Evolutionary conservation across 2,888 invertebrate species (phyloP).

Genomic region (Sarcophaga variegata): DNA sequence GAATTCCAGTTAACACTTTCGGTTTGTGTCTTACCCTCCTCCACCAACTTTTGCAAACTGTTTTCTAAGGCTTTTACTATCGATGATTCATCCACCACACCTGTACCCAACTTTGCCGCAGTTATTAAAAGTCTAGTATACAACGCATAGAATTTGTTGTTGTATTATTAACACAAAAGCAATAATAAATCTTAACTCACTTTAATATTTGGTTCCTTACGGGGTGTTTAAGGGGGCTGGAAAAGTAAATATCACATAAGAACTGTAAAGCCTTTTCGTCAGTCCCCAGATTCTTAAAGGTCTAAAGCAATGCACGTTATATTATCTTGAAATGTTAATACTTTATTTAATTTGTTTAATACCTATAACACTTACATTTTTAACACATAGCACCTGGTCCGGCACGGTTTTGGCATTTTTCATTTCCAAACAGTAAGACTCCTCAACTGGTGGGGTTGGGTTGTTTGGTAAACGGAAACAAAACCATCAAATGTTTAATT

Average conservation of each 20-base stretch:
- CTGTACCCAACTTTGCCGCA: slow-evolving; percentile 66
- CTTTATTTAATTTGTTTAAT: background rate
- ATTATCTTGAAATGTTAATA: background rate
- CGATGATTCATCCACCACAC: slow-evolving; percentile 66
- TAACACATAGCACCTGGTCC: slow-evolving; percentile 75
- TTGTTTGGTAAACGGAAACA: no score
- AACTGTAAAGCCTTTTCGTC: slow-evolving; percentile 74
- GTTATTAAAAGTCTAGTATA: slow-evolving; percentile 69
- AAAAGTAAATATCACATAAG: slow-evolving; percentile 78
- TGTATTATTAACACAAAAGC: no score
- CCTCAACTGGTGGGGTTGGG: slow-evolving; percentile 64
- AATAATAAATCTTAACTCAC: slow-evolving; percentile 73
- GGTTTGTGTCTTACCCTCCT: slow-evolving; percentile 65
- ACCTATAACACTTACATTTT: slow-evolving; percentile 71
- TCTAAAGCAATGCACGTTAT: slow-evolving; percentile 60
- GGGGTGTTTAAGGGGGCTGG: slow-evolving; percentile 80
- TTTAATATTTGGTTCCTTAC: slow-evolving; percentile 80
- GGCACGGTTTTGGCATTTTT: slow-evolving; percentile 73
- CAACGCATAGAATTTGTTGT: no score
- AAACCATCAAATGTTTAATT: background rate
- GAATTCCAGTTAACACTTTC: slow-evolving; percentile 73
- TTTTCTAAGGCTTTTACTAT: slow-evolving; percentile 72
- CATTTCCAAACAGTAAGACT: slow-evolving; percentile 72
- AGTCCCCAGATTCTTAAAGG: slow-evolving; percentile 70
- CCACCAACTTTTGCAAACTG: slow-evolving; percentile 71